Percentiles rank a stretch among this genome's conserved stretches.
Evolutionary conservation across 2,797 vertebrate species (phyloP).

Genomic region (Cetoscarus ocellatus): DNA sequence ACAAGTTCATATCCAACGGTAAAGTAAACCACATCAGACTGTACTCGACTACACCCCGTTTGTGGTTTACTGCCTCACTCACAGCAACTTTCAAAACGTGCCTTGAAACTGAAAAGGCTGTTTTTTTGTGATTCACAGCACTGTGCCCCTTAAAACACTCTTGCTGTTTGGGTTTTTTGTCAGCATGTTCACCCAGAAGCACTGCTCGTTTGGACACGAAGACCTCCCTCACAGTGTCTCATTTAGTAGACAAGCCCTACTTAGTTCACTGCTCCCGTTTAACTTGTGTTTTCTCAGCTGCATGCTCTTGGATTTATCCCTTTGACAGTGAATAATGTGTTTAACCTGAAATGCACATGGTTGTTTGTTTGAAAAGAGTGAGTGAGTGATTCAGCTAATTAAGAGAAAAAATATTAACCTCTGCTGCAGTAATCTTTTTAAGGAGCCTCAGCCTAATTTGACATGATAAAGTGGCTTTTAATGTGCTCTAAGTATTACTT

Average conservation of each 20-base stretch:
- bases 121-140: slow-evolving; percentile 25
- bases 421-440: slow-evolving; percentile 12
- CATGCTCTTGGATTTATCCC: slow-evolving; percentile 65
- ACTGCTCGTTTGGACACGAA: slow-evolving; percentile 38
- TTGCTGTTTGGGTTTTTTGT: slow-evolving; percentile 10
- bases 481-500: slow-evolving; percentile 30
- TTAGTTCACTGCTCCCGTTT: slow-evolving; percentile 38
- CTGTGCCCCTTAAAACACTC: slow-evolving; percentile 33
- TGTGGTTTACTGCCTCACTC: slow-evolving; percentile 47
- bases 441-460: not conserved
- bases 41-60: slow-evolving; percentile 23
- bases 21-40: slow-evolving; percentile 28
- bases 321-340: slow-evolving; percentile 47
- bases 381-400: slow-evolving; percentile 39
- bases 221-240: slow-evolving; percentile 41
- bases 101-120: slow-evolving; percentile 39
- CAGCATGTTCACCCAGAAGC: slow-evolving; percentile 75
- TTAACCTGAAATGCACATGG: slow-evolving; percentile 22
- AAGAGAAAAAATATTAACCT: slow-evolving; percentile 25
- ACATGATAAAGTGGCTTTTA: slow-evolving; percentile 25
- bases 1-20: not conserved
- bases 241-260: slow-evolving; percentile 15
- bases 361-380: slow-evolving; percentile 49
- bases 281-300: slow-evolving; percentile 58
- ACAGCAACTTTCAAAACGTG: slow-evolving; percentile 74